Percentiles rank a stretch among this genome's conserved stretches.
These are phyloP conservation scores for Prunella strophiata DNA, from an alignment of 2,797 vertebrate genomes.

Conservation along the genomic window DNA sequence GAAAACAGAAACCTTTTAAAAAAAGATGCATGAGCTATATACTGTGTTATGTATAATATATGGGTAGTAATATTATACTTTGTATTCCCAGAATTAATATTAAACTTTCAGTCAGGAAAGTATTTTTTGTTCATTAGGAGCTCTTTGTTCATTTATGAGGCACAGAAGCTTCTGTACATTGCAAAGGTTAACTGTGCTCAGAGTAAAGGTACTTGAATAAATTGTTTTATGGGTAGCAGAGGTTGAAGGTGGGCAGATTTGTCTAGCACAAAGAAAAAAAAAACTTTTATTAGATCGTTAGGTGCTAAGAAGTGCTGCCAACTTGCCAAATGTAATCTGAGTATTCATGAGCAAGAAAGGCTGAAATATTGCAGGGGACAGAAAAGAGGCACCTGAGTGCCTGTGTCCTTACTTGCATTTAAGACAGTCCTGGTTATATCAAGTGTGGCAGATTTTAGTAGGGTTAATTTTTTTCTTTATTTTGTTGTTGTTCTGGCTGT, in stretches of 20 bases:
- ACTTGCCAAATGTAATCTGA: slow-evolving; percentile 33
- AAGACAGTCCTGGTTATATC: not conserved
- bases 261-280: slow-evolving; percentile 29
- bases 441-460: not conserved
- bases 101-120: slow-evolving; percentile 34
- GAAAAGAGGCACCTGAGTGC: not conserved
- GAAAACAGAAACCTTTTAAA: slow-evolving; percentile 8
- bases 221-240: slow-evolving; percentile 60
- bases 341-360: not conserved
- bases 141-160: slow-evolving; percentile 53
- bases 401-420: not conserved
- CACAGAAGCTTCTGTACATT: slow-evolving; percentile 35
- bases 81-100: slow-evolving; percentile 60
- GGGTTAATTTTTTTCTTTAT: not conserved
- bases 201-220: slow-evolving; percentile 64
- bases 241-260: slow-evolving; percentile 63
- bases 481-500: not conserved
- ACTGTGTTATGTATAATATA: not conserved
- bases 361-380: not conserved
- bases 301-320: slow-evolving; percentile 46
- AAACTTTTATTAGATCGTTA: slow-evolving; percentile 34
- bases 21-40: not conserved
- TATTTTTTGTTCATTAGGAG: slow-evolving; percentile 54
- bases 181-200: slow-evolving; percentile 67
- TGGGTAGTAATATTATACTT: not conserved